phyloP scores from a whole-genome alignment of 2,113 vertebrate species.

The Phylloscopus trochilus region DNA sequence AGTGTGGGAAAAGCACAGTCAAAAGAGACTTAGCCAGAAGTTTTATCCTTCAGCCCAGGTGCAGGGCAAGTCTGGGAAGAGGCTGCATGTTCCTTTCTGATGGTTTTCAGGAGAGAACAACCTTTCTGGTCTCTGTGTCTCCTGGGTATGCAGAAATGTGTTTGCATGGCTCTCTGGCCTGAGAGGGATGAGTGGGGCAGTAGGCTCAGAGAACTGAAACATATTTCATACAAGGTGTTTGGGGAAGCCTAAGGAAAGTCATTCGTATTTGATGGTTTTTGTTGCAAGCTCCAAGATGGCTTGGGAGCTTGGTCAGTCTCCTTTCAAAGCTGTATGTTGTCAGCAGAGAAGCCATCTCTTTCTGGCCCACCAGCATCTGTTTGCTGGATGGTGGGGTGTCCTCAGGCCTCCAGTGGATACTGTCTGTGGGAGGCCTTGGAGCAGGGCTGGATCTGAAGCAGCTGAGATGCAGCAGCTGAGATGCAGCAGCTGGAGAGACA shows the following conservation, averaged over 20 bases:
- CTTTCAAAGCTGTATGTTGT: not conserved
- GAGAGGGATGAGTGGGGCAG: not conserved
- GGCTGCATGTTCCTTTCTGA: not conserved
- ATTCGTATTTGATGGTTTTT: not conserved
- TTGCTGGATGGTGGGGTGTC: not conserved
- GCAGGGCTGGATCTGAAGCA: not conserved
- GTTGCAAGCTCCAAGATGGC: not conserved
- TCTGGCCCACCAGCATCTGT: not conserved
- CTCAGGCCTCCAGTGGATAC: not conserved
- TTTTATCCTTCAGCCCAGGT: not conserved
- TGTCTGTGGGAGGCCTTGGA: not conserved
- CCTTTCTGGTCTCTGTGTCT: not conserved
- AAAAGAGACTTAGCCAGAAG: not conserved
- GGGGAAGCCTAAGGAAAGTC: not conserved
- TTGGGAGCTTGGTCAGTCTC: not conserved
- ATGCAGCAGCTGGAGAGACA: not conserved
- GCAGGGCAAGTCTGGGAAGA: not conserved
- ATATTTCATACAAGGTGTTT: not conserved
- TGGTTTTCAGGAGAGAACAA: not conserved
- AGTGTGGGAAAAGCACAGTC: not conserved
- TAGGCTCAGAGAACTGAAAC: not conserved
- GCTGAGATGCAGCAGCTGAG: not conserved
- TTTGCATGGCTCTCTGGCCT: not conserved
- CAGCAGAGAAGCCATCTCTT: not conserved
- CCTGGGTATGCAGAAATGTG: not conserved